These are phyloP conservation scores for Strigamia maritima DNA, from an alignment of 2,888 invertebrate species.

Conservation along the genomic window DNA sequence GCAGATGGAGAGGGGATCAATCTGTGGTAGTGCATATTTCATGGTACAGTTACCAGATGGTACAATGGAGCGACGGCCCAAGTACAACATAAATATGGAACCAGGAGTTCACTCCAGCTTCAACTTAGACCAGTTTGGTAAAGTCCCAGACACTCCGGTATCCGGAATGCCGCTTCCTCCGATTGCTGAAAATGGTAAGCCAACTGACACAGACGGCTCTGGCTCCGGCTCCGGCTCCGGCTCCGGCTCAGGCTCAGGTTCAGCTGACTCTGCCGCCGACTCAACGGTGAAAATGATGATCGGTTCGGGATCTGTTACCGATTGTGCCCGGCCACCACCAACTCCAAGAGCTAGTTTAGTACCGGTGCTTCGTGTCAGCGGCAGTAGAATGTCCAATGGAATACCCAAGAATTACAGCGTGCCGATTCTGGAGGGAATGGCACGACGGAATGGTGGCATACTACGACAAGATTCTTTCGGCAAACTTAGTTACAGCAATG, in stretches of 20 bases:
- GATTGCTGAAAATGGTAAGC: constrained; percentile 68
- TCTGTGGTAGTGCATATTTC: constrained; percentile 76
- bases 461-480: constrained; percentile 64
- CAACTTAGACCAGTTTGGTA: constrained; percentile 73
- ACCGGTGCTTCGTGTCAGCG: not conserved
- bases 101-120: constrained; percentile 91
- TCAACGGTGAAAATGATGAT: constrained; percentile 37
- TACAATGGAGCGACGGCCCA: constrained; percentile 81
- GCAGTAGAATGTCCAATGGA: constrained; percentile 38
- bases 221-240: constrained; percentile 10
- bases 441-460: constrained; percentile 40
- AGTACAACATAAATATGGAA: constrained; percentile 86
- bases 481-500: constrained; percentile 73
- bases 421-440: constrained; percentile 42
- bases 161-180: constrained; percentile 73
- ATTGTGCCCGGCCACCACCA: not conserved
- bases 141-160: constrained; percentile 62
- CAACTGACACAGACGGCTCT: constrained; percentile 25
- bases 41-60: constrained; percentile 85
- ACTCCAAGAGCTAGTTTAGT: constrained; percentile 27
- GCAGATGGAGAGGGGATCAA: constrained; percentile 85
- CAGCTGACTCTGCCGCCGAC: constrained; percentile 7
- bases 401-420: constrained; percentile 43
- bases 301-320: constrained; percentile 36
- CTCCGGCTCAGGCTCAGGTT: not conserved